A percentile compares a stretch with the other conserved stretches of the same genome.
Conservation (phyloP, 2,797 vertebrate genomes). For the Staurois parvus region DNA sequence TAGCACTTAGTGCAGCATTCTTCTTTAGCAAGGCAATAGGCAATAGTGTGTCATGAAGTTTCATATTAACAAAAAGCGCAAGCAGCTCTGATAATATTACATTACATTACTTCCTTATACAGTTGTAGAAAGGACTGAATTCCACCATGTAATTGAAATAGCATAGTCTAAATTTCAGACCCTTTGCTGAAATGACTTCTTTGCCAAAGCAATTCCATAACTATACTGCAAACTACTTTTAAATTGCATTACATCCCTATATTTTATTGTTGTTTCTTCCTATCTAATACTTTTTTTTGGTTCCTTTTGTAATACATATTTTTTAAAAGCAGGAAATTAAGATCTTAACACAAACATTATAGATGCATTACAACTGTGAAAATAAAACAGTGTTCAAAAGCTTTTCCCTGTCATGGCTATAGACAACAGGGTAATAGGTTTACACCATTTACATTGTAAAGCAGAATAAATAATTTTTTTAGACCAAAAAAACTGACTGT, state of each 20-base stretch:
- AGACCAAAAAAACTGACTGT: conserved; percentile 18
- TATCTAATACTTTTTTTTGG: neutral
- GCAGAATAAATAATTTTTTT: conserved; percentile 7
- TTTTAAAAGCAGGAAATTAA: conserved; percentile 30
- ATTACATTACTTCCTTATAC: conserved; percentile 39
- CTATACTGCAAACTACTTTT: conserved; percentile 31
- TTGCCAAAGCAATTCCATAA: conserved; percentile 46
- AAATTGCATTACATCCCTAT: conserved; percentile 17
- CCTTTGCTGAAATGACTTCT: conserved; percentile 44
- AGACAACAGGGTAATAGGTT: conserved; percentile 13
- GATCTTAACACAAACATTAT: conserved; percentile 7
- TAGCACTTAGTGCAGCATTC: too few relatives aligned
- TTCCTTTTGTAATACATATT: conserved; percentile 33
- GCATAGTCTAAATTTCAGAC: conserved; percentile 42
- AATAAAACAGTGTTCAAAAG: neutral
- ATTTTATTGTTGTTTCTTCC: conserved; percentile 46
- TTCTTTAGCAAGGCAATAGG: too few relatives aligned
- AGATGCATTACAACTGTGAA: conserved; percentile 8
- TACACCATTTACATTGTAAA: conserved; percentile 19
- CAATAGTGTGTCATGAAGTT: neutral
- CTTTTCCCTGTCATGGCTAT: neutral
- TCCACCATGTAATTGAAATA: conserved; percentile 41
- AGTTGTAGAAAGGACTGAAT: conserved; percentile 19
- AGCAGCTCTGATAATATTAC: neutral
- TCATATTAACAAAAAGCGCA: conserved; percentile 17